Base-by-base conservation (phyloP, 2,888 invertebrate genomes). In the Caradrina kadenii region DNA sequence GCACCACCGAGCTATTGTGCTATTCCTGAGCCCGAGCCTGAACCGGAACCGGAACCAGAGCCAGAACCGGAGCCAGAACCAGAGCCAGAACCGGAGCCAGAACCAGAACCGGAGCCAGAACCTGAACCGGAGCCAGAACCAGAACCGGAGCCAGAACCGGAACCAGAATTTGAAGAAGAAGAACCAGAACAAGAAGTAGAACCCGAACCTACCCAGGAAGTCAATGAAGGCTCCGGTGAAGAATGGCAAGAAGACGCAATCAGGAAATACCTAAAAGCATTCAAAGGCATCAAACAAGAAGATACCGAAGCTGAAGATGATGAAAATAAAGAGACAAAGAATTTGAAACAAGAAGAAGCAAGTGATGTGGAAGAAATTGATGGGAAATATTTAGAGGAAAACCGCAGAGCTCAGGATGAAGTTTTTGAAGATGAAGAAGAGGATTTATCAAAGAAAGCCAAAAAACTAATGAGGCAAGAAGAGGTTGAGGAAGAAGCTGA, bases 61-160 rank as follows among this genome's bases (percentile, higher is more conserved):
- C 83, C 79, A 0, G 86, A 86, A 62, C 89, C 93, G 0, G 91
- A 93, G 77, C 88, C 91, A 0, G 94, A 95, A 70, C 71, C 81
- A 0, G 93, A 95, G 75, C 86, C 92, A 0, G 94, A 87, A 67
- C 86, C 91, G 0, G 90, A 93, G 50, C 86, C 92, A 0, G 89
- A 92, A 49, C 87, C 94, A 0, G 93, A 94, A 79, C 86, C 92
- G 0, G 94, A 87, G 69, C 85, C 91, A 0, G 90, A 92, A 64
- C 87, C 92, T 0, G 89, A 93, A 53, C 87, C 94, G 0, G 92
- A 93, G 69, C 88, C 94, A 0, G 91, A 91, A 71, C 80, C 88
- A 2, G 90, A 91, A 62, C 82, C 96, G 0, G 94, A 96, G 79
- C 88, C 94, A 0, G 90, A 88, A 58, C 89, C 42, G 13, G 93